These are phyloP conservation scores for Coleophora deauratella DNA, from an alignment of 2,888 invertebrate genomes.

Conservation along the genomic window DNA sequence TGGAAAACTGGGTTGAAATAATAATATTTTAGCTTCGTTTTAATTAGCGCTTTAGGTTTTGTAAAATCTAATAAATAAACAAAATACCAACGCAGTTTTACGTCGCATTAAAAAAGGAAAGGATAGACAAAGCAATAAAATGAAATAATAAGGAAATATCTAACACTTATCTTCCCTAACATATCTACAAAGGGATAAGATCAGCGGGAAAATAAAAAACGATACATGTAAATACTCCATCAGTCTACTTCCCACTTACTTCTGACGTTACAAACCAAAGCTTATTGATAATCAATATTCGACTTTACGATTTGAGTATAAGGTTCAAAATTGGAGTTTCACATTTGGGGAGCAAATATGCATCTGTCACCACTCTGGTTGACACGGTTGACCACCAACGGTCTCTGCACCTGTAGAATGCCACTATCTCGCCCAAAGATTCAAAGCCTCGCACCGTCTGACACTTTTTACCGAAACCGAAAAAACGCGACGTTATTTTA, in stretches of 20 bases:
- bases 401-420: slow-evolving; percentile 64
- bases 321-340: too few relatives aligned
- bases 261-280: too few relatives aligned
- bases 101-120: too few relatives aligned
- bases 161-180: slow-evolving; percentile 9
- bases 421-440: slow-evolving; percentile 60
- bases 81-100: too few relatives aligned
- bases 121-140: too few relatives aligned
- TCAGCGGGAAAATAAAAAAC: slow-evolving; percentile 26
- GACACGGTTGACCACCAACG: slow-evolving; percentile 57
- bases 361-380: slow-evolving; percentile 17
- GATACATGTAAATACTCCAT: slow-evolving; percentile 22
- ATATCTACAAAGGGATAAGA: slow-evolving; percentile 29
- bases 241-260: slow-evolving; percentile 22
- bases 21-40: neutral
- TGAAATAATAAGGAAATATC: slow-evolving; percentile 21
- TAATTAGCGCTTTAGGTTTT: slow-evolving; percentile 5
- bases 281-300: too few relatives aligned
- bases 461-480: slow-evolving; percentile 46
- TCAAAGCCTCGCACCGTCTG: slow-evolving; percentile 51
- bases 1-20: slow-evolving; percentile 1
- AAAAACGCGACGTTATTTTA: slow-evolving; percentile 60
- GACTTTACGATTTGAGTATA: too few relatives aligned
- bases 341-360: too few relatives aligned
- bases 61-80: too few relatives aligned